Evolutionary conservation across 2,797 vertebrate genomes (phyloP), one percentile per base, ranked within the genome.

Genomic region (Tapirus indicus): DNA sequence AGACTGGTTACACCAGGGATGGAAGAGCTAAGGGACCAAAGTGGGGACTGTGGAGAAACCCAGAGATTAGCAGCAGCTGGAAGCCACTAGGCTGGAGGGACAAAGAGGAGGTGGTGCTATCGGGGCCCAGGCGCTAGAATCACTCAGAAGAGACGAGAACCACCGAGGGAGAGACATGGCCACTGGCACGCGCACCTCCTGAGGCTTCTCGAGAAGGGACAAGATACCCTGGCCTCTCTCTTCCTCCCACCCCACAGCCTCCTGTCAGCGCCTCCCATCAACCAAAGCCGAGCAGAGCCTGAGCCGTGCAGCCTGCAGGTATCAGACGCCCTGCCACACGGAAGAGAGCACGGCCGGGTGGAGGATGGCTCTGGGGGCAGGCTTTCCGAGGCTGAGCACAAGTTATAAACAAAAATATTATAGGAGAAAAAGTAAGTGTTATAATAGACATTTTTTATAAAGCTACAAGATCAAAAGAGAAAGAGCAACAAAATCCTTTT

Each of bases 251-350:
- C 66, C 56, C 49, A 49, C 68, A 44, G 27, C 21, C 66, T 82
- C 35, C 21, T 1, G 41, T 47, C 21, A 17, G 2, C 18, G 6
- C 11, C 44, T 88, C 56, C n/a, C 41, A 49, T 0, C 13, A 44
- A 29, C 11, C 49, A 25, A 77, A 47, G 12, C 23, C 35, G 92
- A 88, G n/a, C 6, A 38, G 32, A 84, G 13, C 27, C 77, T 54
- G 83, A 27, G 58, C 9, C 38, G 14, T 0, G 10, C 23, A 47
- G 32, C 14, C 72, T 54, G 8, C 1, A 14, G 60, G 44, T 32
- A 9, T 13, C 41, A n/a, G 52, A 64, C 0, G 0, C 54, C 7
- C 13, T 68, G 9, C 2, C 12, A 54, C 10, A 38, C 3, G 2
- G 32, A 56, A 68, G 29, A 41, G 9, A 60, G 8, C 38, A 18